Conservation (phyloP, 35 echinoderm and acorn worm species). For the Ophiothrix spiculata region DNA sequence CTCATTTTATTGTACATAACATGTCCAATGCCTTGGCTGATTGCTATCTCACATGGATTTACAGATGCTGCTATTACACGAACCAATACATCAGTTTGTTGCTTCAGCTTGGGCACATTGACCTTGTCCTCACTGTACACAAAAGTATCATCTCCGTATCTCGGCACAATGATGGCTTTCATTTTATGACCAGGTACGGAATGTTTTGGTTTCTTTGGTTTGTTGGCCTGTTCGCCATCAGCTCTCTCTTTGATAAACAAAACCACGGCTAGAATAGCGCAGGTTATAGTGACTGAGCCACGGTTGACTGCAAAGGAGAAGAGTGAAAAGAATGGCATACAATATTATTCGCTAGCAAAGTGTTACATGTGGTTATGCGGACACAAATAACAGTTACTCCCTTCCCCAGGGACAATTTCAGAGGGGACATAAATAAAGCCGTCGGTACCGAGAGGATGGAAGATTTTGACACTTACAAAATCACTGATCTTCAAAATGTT, state of each 20-base stretch:
- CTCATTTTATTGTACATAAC: conserved; percentile 36
- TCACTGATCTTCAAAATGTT: too few relatives aligned
- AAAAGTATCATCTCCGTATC: conserved; percentile 49
- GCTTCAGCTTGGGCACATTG: conserved; percentile 22
- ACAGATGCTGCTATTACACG: conserved; percentile 58
- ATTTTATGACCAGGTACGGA: conserved; percentile 21
- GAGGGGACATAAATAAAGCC: too few relatives aligned
- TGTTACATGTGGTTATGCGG: too few relatives aligned
- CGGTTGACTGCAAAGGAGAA: not conserved
- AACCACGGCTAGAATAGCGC: not conserved
- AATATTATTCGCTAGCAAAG: too few relatives aligned
- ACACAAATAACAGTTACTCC: too few relatives aligned
- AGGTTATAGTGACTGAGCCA: not conserved
- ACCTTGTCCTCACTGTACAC: conserved; percentile 10
- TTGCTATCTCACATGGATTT: conserved; percentile 50
- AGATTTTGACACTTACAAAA: too few relatives aligned
- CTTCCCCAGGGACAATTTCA: too few relatives aligned
- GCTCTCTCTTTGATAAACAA: not conserved
- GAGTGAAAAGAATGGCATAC: not conserved
- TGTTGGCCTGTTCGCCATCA: not conserved
- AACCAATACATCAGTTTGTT: conserved; percentile 48
- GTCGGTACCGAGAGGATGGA: too few relatives aligned
- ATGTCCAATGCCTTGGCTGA: conserved; percentile 46
- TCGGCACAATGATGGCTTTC: conserved; percentile 48
- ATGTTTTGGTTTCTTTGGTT: conserved; percentile 11